Evolutionary conservation across 1,140 invertebrate genomes (phyloP).

Genomic region (Drosophila rhopaloa): DNA sequence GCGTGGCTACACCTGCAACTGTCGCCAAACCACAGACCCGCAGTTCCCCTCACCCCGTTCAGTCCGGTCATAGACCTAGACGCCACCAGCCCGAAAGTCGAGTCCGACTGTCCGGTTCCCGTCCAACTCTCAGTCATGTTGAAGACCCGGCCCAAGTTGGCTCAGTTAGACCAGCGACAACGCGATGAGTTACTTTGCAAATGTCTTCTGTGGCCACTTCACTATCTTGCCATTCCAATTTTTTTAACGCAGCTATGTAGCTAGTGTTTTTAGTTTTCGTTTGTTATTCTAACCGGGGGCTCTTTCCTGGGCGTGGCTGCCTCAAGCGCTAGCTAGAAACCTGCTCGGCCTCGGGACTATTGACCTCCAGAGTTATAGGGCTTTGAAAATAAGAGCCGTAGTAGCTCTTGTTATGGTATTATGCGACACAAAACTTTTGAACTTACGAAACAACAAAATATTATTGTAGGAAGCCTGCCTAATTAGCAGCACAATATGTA

Average conservation of each 20-base stretch:
- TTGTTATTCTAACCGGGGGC: constrained; percentile 13
- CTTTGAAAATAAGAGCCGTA: constrained; percentile 46
- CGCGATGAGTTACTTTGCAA: constrained; percentile 49
- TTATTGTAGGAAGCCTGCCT: constrained; percentile 17
- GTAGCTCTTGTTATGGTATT: background rate
- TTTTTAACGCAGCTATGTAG: constrained; percentile 40
- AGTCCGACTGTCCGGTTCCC: constrained; percentile 33
- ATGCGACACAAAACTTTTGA: background rate
- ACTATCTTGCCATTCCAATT: constrained; percentile 52
- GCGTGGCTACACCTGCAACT: constrained; percentile 65
- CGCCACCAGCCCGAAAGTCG: constrained; percentile 8
- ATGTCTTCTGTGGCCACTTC: constrained; percentile 24
- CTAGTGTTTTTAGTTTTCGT: constrained; percentile 7
- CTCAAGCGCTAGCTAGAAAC: constrained; percentile 25
- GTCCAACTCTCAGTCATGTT: constrained; percentile 1
- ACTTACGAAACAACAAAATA: too few relatives aligned
- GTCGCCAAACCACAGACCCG: constrained; percentile 27
- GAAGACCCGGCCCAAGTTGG: background rate
- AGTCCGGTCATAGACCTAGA: constrained; percentile 29
- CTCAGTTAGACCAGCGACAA: constrained; percentile 49
- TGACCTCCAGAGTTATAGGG: constrained; percentile 46
- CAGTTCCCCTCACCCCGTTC: constrained; percentile 8
- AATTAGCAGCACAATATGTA: constrained; percentile 34
- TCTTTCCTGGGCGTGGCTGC: constrained; percentile 11
- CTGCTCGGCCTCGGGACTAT: constrained; percentile 53